These are phyloP conservation scores for Halictus quadricinctus DNA, from an alignment of 2,888 invertebrate genomes.

Conservation along the genomic window DNA sequence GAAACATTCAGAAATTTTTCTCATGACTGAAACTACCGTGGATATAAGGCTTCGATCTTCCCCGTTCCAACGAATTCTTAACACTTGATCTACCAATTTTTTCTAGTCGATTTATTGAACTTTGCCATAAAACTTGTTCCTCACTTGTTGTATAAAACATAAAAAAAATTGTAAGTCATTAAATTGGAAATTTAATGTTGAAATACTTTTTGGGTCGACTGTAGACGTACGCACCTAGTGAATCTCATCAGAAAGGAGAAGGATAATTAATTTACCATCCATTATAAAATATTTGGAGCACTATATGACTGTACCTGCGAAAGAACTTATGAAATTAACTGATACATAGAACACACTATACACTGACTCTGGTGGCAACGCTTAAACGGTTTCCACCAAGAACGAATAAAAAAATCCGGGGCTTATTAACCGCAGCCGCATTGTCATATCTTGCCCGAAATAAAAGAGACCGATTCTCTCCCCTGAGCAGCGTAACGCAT, in stretches of 20 bases:
- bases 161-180: background rate
- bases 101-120: background rate
- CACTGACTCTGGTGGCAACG: background rate
- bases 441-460: slow-evolving; percentile 26
- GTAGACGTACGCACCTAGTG: too few species aligned
- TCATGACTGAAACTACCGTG: too few species aligned
- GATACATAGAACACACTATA: background rate
- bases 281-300: background rate
- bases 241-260: too few species aligned
- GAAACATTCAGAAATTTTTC: too few species aligned
- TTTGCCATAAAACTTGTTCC: background rate
- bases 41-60: too few species aligned
- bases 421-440: slow-evolving; percentile 40
- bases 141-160: background rate
- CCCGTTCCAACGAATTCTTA: background rate
- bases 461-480: slow-evolving; percentile 38
- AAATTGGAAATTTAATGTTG: too few species aligned
- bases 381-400: slow-evolving; percentile 40
- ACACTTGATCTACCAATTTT: background rate
- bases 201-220: too few species aligned
- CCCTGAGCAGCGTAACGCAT: slow-evolving; percentile 24
- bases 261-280: too few species aligned
- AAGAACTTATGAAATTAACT: background rate
- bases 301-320: background rate
- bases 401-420: slow-evolving; percentile 38